Base-by-base conservation (phyloP, 53 echinoderm and acorn worm species). In the Luidia sarsii region DNA sequence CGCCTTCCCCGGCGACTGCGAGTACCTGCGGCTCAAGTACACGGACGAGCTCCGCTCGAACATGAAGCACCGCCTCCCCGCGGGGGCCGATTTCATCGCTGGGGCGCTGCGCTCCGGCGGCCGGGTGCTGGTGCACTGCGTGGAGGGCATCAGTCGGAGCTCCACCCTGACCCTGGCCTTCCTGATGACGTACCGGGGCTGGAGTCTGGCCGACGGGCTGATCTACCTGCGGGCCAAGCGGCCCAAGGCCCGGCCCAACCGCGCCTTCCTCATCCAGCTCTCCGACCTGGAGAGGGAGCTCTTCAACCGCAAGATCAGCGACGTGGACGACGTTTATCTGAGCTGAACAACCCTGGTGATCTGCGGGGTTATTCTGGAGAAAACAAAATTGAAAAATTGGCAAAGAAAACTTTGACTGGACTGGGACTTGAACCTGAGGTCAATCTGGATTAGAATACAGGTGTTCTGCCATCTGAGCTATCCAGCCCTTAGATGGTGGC, bases 71-170 rank as follows among this genome's bases (percentile, higher is more conserved):
- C 59, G 87, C 4, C 48, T 85, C 35, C 77, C 90, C 10, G 39
- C 33, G 1, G 92, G 92, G 3, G 93, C 96, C 9, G 88, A 90
- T 67, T 96, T 93, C 33, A 70, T 96, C 32, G 95, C 92, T 2
- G 72, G 80, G 31, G 92, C 95, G 1, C 73, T 95, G 35, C 48
- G 77, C 33, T 39, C 28, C 18, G 86, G 88, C 25, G 90, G 89
- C 19, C 84, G 92, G 18, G 96, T 96, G 19, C 45, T 93, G 9
- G 90, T 93, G 18, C 96, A 93, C 75, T 96, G 96, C 64, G 91
- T 93, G 21, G 85, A 85, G 81, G 96, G 96, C 11, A 82, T 87
- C 68, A 93, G 93, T 10, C 83, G 96, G 2, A 96, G 96, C 77
- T 93, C 90, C 16, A 93, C 96, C 0, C 64, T 93, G n/a, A 93